Conservation (phyloP, 2,113 vertebrate genomes). For the Martes martes region DNA sequence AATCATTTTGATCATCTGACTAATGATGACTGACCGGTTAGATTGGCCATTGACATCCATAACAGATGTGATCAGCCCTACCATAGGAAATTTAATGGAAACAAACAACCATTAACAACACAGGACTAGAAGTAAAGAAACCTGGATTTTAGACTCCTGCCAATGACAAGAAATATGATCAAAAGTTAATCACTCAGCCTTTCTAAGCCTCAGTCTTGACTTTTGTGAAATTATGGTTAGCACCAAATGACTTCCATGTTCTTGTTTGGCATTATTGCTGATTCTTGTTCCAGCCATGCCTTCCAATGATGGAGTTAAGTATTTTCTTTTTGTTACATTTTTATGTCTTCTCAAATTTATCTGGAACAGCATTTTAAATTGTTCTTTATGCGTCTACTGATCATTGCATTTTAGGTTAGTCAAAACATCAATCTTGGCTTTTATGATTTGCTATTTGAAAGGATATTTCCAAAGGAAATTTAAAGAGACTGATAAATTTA, state of each 20-base stretch:
- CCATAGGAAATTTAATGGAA: background rate
- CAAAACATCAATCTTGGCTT: background rate
- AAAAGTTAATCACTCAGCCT: background rate
- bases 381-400: background rate
- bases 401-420: conserved; percentile 17
- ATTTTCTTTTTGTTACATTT: background rate
- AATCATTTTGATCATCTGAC: background rate
- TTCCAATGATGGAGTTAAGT: background rate
- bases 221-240: background rate
- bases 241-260: background rate
- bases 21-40: background rate
- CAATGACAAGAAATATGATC: background rate
- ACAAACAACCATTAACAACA: background rate
- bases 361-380: background rate
- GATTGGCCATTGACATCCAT: background rate
- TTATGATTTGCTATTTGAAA: conserved; percentile 32
- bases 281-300: background rate
- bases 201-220: background rate
- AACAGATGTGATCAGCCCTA: background rate
- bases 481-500: conserved; percentile 1
- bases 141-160: background rate
- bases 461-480: background rate
- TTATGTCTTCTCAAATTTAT: conserved; percentile 6
- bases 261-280: background rate
- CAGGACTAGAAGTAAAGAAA: background rate